These are phyloP conservation scores for Lydus trimaculatus DNA, from an alignment of 2,888 invertebrate species.

Conservation along the genomic window DNA sequence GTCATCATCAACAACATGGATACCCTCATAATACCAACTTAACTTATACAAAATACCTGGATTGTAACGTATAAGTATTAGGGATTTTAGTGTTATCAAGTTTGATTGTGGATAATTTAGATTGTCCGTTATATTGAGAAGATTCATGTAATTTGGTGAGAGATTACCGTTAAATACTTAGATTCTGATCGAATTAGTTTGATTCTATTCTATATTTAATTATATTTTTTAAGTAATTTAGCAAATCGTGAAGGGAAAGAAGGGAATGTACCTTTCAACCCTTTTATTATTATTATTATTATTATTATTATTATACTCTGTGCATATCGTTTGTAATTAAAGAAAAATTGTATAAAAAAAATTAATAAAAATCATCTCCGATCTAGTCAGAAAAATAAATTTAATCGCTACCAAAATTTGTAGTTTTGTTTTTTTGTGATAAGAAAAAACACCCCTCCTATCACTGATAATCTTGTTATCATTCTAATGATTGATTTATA, in stretches of 20 bases:
- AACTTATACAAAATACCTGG: constrained; percentile 12
- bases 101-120: not conserved
- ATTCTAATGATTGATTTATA: not conserved
- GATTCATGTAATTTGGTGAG: not conserved
- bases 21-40: not conserved
- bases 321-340: constrained; percentile 69
- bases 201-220: constrained; percentile 10
- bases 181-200: not conserved
- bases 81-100: not conserved
- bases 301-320: constrained; percentile 56
- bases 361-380: not conserved
- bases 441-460: not conserved
- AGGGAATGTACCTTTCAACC: constrained; percentile 47
- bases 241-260: constrained; percentile 41
- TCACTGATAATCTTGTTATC: not conserved
- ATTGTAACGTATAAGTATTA: not conserved
- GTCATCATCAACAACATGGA: too few relatives aligned
- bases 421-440: not conserved
- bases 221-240: constrained; percentile 50
- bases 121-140: not conserved
- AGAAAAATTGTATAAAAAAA: not conserved
- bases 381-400: constrained; percentile 75
- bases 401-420: constrained; percentile 47
- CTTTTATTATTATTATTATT: constrained; percentile 21
- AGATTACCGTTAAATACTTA: not conserved